A percentile compares a stretch with the other conserved stretches of the same genome.
These are phyloP conservation scores for Drosophila recens DNA, from an alignment of 2,888 invertebrate genomes.

Conservation along the genomic window DNA sequence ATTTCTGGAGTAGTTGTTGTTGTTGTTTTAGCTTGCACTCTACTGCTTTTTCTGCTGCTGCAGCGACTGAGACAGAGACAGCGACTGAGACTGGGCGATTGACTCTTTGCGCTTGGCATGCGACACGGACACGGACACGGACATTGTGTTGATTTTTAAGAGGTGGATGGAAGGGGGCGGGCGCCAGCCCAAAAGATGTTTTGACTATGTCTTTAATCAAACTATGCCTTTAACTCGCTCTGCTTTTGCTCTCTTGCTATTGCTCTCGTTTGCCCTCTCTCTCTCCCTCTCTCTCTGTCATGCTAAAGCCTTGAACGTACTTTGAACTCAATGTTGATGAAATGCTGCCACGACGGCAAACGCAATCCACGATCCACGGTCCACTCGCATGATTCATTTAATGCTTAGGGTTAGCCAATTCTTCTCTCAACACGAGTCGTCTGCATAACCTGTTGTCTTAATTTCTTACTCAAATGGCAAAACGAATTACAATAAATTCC, in stretches of 20 bases:
- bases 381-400: conserved; percentile 32
- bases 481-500: conserved; percentile 73
- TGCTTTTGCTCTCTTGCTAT: not conserved
- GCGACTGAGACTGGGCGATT: conserved; percentile 25
- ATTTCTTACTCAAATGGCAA: conserved; percentile 66
- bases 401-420: conserved; percentile 31
- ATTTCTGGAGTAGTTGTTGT: conserved; percentile 52
- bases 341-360: conserved; percentile 35
- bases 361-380: conserved; percentile 14
- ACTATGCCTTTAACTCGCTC: conserved; percentile 8
- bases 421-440: conserved; percentile 20
- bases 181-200: conserved; percentile 30
- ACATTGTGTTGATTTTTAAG: conserved; percentile 27
- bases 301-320: conserved; percentile 17
- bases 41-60: conserved; percentile 22
- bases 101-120: conserved; percentile 68
- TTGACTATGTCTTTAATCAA: conserved; percentile 48
- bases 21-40: conserved; percentile 19
- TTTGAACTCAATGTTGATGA: conserved; percentile 23
- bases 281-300: conserved; percentile 6
- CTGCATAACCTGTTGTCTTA: conserved; percentile 58
- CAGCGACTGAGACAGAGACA: conserved; percentile 20
- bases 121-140: conserved; percentile 63
- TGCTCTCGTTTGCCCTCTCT: not conserved
- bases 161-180: not conserved